These are phyloP conservation scores for Petrocephalus microphthalmus DNA, from an alignment of 2,113 vertebrate species.

Conservation along the genomic window DNA sequence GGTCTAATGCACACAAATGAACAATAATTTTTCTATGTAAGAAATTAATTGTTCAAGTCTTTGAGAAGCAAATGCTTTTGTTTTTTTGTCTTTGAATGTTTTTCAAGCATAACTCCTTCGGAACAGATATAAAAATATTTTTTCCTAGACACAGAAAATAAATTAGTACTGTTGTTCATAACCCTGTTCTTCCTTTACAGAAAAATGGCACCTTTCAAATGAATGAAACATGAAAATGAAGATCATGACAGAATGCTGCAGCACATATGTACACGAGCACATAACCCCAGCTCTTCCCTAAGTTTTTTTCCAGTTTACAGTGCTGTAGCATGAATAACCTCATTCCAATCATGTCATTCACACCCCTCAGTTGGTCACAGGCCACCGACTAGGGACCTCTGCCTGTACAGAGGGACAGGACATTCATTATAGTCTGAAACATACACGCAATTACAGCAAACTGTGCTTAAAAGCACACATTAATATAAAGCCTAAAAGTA, in stretches of 20 bases:
- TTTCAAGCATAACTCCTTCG: background rate
- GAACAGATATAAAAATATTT: too few relatives aligned
- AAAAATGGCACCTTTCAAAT: constrained; percentile 22
- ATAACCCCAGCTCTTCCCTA: background rate
- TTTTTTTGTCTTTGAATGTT: too few relatives aligned
- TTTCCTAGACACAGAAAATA: background rate
- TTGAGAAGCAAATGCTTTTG: background rate
- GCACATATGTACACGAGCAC: background rate
- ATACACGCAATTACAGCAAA: background rate
- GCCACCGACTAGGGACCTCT: background rate
- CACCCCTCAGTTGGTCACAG: background rate
- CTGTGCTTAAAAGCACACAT: background rate
- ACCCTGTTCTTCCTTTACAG: constrained; percentile 19
- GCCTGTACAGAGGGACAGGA: background rate
- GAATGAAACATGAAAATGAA: background rate
- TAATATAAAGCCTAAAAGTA: background rate
- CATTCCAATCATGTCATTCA: background rate
- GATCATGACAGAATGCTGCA: background rate
- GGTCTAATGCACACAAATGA: background rate
- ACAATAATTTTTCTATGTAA: background rate
- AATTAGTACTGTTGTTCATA: background rate
- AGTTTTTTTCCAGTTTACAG: background rate
- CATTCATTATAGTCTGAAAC: background rate
- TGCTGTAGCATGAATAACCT: background rate
- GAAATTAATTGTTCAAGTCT: background rate